Percentiles rank a stretch among this genome's conserved stretches.
Evolutionary conservation across 2,113 vertebrate species (phyloP).

Genomic region (Brachyistius frenatus): DNA sequence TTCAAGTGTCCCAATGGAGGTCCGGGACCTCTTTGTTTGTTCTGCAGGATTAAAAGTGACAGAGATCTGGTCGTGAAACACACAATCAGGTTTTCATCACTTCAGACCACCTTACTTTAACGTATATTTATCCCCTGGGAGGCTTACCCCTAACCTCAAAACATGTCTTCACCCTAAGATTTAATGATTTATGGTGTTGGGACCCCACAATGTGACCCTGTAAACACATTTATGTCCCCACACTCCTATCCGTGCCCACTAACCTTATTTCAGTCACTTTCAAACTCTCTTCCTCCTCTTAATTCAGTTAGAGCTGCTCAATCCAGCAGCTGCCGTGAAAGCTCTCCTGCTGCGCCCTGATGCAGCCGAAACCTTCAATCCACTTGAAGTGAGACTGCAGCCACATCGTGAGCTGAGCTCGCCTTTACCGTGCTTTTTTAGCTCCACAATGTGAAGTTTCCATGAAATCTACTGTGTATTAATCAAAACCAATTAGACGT

Average conservation of each 20-base stretch:
- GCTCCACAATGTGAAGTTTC: not conserved
- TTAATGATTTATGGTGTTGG: not conserved
- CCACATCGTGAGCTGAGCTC: not conserved
- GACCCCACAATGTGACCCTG: not conserved
- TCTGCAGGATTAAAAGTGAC: not conserved
- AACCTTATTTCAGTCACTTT: constrained; percentile 69
- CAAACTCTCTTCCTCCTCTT: constrained; percentile 55
- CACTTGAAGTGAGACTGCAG: constrained; percentile 1
- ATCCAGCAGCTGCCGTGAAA: constrained; percentile 67
- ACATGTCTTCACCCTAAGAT: not conserved
- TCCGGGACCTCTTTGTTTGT: not conserved
- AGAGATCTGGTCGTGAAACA: too few relatives aligned
- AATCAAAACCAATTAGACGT: too few relatives aligned
- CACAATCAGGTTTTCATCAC: too few relatives aligned
- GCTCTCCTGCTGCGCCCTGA: constrained; percentile 55
- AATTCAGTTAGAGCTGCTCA: constrained; percentile 71
- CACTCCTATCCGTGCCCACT: constrained; percentile 49
- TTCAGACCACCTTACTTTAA: too few relatives aligned
- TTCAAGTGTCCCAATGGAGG: constrained; percentile 13
- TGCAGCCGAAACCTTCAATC: constrained; percentile 12
- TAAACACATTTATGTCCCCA: constrained; percentile 24
- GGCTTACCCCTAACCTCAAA: not conserved
- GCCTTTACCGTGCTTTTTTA: not conserved
- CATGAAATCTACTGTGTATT: not conserved
- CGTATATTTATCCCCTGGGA: too few relatives aligned